phyloP scores from a whole-genome alignment of 2,888 invertebrate genomes.

The Muschampia plurimacula region DNA sequence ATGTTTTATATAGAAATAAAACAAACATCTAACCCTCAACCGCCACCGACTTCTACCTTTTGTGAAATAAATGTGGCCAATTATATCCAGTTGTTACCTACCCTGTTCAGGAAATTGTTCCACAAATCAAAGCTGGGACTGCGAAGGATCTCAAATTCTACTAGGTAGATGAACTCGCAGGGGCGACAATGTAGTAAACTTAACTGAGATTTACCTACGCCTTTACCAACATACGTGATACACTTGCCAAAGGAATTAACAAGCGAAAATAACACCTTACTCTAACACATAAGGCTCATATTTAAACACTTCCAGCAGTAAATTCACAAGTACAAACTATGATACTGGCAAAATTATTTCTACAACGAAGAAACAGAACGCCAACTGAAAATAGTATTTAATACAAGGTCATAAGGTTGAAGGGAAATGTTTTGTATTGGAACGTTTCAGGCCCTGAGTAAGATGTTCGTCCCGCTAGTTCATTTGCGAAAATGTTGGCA shows the following conservation, averaged over 20 bases:
- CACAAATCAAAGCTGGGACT: conserved; percentile 70
- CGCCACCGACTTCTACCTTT: conserved; percentile 10
- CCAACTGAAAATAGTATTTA: conserved; percentile 6
- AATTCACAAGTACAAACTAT: conserved; percentile 11
- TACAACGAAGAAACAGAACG: neutral
- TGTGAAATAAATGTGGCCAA: conserved; percentile 32
- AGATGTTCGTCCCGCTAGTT: conserved; percentile 69
- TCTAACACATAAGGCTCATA: neutral
- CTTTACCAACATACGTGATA: conserved; percentile 11
- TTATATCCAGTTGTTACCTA: conserved; percentile 28
- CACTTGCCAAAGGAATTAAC: conserved; percentile 31
- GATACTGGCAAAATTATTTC: conserved; percentile 15
- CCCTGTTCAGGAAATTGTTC: conserved; percentile 58
- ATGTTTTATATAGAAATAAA: neutral
- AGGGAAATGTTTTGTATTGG: neutral
- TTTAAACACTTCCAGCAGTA: conserved; percentile 3
- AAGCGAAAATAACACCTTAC: conserved; percentile 38
- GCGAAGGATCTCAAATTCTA: conserved; percentile 48
- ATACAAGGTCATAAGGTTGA: neutral
- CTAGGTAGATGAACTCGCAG: conserved; percentile 53
- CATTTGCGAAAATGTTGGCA: conserved; percentile 82
- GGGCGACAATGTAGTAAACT: conserved; percentile 68
- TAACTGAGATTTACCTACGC: conserved; percentile 54
- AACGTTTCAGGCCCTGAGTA: conserved; percentile 17
- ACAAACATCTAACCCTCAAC: conserved; percentile 22